Conservation (phyloP, 1,140 invertebrate species). For the Callitettix versicolor region DNA sequence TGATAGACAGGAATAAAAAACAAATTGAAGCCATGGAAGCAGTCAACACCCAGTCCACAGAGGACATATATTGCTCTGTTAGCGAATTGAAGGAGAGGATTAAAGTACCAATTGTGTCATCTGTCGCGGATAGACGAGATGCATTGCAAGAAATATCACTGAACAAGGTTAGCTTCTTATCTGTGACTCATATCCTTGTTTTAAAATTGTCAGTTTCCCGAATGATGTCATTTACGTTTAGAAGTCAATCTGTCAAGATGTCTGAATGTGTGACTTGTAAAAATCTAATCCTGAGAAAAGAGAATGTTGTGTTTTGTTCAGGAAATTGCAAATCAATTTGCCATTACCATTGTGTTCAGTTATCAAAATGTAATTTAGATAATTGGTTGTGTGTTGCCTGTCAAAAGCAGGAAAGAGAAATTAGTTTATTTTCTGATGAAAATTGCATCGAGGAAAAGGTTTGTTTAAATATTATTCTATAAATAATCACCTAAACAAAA, state of each 20-base stretch:
- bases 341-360: no score
- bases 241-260: no score
- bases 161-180: slow-evolving; percentile 23
- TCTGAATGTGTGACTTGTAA: no score
- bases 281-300: no score
- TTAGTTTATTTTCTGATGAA: no score
- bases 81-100: slow-evolving; percentile 44
- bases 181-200: neutral
- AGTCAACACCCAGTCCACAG: slow-evolving; percentile 31
- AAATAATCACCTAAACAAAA: no score
- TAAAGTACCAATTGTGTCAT: slow-evolving; percentile 14
- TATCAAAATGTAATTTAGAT: no score
- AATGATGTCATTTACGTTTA: no score
- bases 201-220: neutral
- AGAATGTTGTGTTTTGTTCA: no score
- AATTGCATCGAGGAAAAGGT: neutral
- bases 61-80: slow-evolving; percentile 50
- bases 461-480: neutral
- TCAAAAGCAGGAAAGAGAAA: no score
- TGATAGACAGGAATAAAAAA: slow-evolving; percentile 37
- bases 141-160: slow-evolving; percentile 40
- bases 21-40: slow-evolving; percentile 29
- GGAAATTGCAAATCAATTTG: no score
- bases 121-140: slow-evolving; percentile 30
- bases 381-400: no score